phyloP scores from a whole-genome alignment of 2,113 vertebrate species.

The Pampusana beccarii region DNA sequence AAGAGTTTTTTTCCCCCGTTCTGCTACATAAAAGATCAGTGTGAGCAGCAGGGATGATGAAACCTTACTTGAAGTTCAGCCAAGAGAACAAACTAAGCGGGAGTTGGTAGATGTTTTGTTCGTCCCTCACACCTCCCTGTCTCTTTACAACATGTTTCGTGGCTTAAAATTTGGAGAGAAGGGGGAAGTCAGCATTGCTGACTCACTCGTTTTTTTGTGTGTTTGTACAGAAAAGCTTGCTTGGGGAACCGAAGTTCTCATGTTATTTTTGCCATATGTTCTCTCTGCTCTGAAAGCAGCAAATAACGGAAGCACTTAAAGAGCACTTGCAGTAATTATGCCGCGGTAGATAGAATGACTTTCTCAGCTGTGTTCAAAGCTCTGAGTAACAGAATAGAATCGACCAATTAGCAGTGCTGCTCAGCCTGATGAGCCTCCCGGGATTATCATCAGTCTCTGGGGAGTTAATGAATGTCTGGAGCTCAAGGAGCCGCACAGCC shows the following conservation, averaged over 20 bases:
- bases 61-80: background rate
- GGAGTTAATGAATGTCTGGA: background rate
- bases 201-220: background rate
- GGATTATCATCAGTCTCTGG: background rate
- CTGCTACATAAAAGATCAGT: rapidly evolving
- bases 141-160: no score
- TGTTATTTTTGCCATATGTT: background rate
- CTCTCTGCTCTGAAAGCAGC: background rate
- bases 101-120: rapidly evolving
- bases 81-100: rapidly evolving
- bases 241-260: background rate
- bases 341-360: rapidly evolving
- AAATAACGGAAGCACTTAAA: background rate
- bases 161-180: background rate
- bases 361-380: background rate
- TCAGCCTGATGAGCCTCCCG: background rate
- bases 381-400: background rate
- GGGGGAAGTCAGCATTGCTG: background rate
- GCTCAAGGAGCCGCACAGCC: background rate
- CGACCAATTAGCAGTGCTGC: background rate
- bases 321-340: background rate
- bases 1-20: rapidly evolving
- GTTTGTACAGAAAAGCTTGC: background rate
- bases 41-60: background rate
- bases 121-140: rapidly evolving